Base-by-base conservation (phyloP, 2,888 invertebrate species). In the Noctua pronuba region DNA sequence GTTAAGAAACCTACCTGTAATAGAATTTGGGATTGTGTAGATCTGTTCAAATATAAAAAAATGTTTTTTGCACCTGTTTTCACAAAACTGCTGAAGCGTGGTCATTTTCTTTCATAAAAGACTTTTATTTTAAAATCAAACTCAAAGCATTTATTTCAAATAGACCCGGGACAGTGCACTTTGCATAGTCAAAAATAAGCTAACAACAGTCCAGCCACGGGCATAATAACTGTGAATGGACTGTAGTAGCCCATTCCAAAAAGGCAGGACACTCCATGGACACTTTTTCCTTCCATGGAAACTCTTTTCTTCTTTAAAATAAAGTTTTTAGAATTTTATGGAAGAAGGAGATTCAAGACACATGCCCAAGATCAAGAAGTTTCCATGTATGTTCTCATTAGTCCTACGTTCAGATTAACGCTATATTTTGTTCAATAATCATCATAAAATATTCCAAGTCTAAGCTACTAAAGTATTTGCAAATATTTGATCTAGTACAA, bases 401-500 rank as follows among this genome's bases (percentile, higher is more conserved):
- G 35, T 7, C 2, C 49, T 8, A 35, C 35, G 10, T 31, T 64
- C 28, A 38, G 16, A 60, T 24, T 60, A 46, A 60, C 0, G 0
- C 2, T 6, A 68, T 4, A 46, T 38, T 38, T 16, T 38, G 28
- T 60, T 31, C 16, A 35, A 64, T 24, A 21, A 62, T 58, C 18
- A 52, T 55, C 18, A 24, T 18, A 24, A 31, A 46, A 55, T 38
- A 55, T 31, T 38, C 8, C 41, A 6, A 38, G 38, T 41, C 11
- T 16, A 73, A 66, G 7, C 41, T 49, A 66, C 46, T 31, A 38
- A 82, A 41, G 4, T 44, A 31, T 64, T 58, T 28, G 18, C 24
- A 58, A 82, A 55, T 31, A 31, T 31, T 16, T 65, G 44, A 62
- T 71, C 58, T n/a, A 62, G 64, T 75, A 64, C 24, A 28, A 11